Conservation (phyloP, 2,888 invertebrate genomes). For the Epinotia nisella region DNA sequence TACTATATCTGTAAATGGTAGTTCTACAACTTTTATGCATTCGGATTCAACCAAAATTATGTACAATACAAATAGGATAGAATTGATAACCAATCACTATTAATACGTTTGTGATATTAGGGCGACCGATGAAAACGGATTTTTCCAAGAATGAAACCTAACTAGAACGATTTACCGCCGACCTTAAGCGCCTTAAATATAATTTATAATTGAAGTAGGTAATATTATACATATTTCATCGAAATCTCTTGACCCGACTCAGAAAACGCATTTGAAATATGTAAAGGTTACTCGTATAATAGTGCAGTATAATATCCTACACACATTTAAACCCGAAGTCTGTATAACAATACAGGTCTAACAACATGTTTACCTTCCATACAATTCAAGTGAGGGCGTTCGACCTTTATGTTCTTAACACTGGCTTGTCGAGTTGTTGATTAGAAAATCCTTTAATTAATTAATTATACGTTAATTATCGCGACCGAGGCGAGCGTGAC, state of each 20-base stretch:
- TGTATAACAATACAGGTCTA: slow-evolving; percentile 10
- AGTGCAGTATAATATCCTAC: neutral
- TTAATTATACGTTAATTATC: slow-evolving; percentile 63
- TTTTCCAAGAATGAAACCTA: too few relatives aligned
- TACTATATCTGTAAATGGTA: too few relatives aligned
- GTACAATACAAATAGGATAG: too few relatives aligned
- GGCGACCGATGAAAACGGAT: too few relatives aligned
- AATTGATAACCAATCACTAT: too few relatives aligned
- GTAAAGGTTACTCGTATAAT: neutral
- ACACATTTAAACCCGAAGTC: slow-evolving; percentile 2
- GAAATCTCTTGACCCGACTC: neutral
- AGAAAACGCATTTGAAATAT: neutral
- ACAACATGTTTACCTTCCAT: slow-evolving; percentile 38
- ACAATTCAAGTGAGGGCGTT: slow-evolving; percentile 52
- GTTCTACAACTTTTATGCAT: too few relatives aligned
- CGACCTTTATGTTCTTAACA: slow-evolving; percentile 66
- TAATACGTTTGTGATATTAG: too few relatives aligned
- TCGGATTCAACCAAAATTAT: too few relatives aligned
- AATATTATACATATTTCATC: neutral
- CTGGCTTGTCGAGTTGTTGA: slow-evolving; percentile 64
- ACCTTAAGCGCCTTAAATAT: too few relatives aligned
- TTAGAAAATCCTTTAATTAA: slow-evolving; percentile 72
- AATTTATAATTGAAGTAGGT: too few relatives aligned
- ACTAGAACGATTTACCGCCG: too few relatives aligned
- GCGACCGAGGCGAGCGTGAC: slow-evolving; percentile 51